phyloP scores from a whole-genome alignment of 2,797 vertebrate species.

The Lagocephalus sceleratus region DNA sequence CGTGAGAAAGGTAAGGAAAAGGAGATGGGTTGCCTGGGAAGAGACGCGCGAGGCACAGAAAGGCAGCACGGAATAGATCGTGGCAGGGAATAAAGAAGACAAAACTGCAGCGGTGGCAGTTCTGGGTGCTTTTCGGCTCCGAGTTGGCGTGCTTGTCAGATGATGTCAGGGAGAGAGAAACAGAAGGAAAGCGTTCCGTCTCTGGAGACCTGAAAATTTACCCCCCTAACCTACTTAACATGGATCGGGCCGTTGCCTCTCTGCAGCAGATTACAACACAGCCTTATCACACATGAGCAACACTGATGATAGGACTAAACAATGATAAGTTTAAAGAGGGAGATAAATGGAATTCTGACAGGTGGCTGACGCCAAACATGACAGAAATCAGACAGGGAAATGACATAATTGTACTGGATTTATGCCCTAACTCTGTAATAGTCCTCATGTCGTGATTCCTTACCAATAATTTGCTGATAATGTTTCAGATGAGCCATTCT shows the following conservation, averaged over 20 bases:
- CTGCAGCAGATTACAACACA: conserved; percentile 51
- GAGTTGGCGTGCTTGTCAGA: conserved; percentile 65
- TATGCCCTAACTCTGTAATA: no score
- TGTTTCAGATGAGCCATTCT: no score
- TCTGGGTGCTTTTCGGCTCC: conserved; percentile 60
- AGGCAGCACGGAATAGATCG: conserved; percentile 54
- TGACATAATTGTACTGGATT: no score
- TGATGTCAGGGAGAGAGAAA: conserved; percentile 56
- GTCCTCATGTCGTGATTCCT: no score
- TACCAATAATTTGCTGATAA: no score
- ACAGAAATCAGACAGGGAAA: not conserved
- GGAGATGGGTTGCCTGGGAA: conserved; percentile 34
- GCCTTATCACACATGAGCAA: conserved; percentile 43
- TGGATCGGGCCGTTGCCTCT: conserved; percentile 52
- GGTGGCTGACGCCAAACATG: conserved; percentile 12
- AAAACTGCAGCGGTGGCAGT: conserved; percentile 46
- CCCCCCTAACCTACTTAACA: conserved; percentile 70
- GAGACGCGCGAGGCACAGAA: conserved; percentile 43
- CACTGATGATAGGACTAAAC: conserved; percentile 45
- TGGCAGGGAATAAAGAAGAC: conserved; percentile 51
- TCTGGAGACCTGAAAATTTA: conserved; percentile 66
- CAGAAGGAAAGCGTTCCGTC: conserved; percentile 46
- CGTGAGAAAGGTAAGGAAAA: conserved; percentile 10
- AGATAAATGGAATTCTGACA: conserved; percentile 28
- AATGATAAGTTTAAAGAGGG: conserved; percentile 42